Percentiles rank a stretch among this genome's conserved stretches.
Conservation (phyloP, 2,797 vertebrate genomes). For the Microctenopoma stevenorrisi region DNA sequence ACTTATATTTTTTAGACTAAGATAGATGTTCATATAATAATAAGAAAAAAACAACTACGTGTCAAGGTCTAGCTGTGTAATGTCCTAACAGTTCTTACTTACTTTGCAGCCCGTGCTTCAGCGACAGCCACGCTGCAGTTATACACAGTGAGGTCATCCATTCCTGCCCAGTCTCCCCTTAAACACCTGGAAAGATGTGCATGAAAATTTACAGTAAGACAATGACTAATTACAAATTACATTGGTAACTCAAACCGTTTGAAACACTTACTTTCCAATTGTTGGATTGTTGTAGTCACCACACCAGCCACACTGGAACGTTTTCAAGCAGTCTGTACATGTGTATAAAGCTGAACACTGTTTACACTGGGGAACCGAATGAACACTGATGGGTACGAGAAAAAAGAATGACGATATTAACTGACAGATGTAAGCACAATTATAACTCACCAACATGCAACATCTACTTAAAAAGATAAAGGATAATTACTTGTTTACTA, state of each 20-base stretch:
- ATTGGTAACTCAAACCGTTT: background rate
- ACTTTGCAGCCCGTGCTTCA: constrained; percentile 83
- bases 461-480: too few species aligned
- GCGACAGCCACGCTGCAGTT: constrained; percentile 90
- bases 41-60: too few species aligned
- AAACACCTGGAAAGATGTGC: constrained; percentile 84
- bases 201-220: background rate
- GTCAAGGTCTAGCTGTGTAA: background rate
- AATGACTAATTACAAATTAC: background rate
- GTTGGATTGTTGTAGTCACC: constrained; percentile 93
- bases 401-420: background rate
- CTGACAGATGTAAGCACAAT: background rate
- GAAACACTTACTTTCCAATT: constrained; percentile 86
- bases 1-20: too few species aligned
- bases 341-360: constrained; percentile 87
- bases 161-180: constrained; percentile 90
- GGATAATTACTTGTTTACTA: too few species aligned
- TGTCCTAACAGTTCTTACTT: constrained; percentile 26
- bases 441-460: background rate
- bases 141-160: constrained; percentile 81
- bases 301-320: constrained; percentile 95
- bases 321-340: constrained; percentile 90
- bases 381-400: constrained; percentile 81
- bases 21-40: too few species aligned
- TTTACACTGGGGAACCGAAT: constrained; percentile 91